Conservation (phyloP, 2,888 invertebrate genomes). For the Neuroscelio doddi region DNA sequence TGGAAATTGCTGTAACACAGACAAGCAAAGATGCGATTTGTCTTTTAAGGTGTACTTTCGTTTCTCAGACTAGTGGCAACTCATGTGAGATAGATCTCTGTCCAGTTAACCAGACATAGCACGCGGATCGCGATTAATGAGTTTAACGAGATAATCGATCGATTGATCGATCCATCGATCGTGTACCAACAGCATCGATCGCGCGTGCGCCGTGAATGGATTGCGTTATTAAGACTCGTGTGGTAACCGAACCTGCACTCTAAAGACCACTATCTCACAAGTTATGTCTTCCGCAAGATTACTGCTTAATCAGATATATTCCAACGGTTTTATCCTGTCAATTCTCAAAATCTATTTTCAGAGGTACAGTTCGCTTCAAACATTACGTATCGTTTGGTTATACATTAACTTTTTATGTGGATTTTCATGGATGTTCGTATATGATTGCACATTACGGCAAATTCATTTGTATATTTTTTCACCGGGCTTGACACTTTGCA, state of each 20-base stretch:
- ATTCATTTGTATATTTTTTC: no score
- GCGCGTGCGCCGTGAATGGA: neutral
- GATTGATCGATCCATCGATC: slow-evolving; percentile 2
- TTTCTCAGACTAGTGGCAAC: neutral
- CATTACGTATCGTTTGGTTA: no score
- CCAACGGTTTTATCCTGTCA: neutral
- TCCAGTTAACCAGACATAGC: slow-evolving; percentile 6
- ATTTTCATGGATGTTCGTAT: no score
- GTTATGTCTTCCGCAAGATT: slow-evolving; percentile 3
- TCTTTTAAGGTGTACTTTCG: neutral
- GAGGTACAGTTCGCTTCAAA: no score
- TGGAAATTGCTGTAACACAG: neutral
- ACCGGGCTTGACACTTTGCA: no score
- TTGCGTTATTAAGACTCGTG: neutral
- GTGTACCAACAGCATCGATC: neutral
- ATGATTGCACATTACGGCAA: no score
- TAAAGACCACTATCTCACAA: slow-evolving; percentile 1
- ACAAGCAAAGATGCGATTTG: slow-evolving; percentile 4
- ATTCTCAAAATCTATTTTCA: no score
- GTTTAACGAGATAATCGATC: slow-evolving; percentile 10
- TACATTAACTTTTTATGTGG: no score
- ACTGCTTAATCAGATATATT: slow-evolving; percentile 1
- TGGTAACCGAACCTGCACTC: neutral
- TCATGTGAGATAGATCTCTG: slow-evolving; percentile 2
- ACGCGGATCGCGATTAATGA: slow-evolving; percentile 7